These are phyloP conservation scores for Onchidella celtica DNA, from an alignment of 2,888 invertebrate species.

Conservation along the genomic window DNA sequence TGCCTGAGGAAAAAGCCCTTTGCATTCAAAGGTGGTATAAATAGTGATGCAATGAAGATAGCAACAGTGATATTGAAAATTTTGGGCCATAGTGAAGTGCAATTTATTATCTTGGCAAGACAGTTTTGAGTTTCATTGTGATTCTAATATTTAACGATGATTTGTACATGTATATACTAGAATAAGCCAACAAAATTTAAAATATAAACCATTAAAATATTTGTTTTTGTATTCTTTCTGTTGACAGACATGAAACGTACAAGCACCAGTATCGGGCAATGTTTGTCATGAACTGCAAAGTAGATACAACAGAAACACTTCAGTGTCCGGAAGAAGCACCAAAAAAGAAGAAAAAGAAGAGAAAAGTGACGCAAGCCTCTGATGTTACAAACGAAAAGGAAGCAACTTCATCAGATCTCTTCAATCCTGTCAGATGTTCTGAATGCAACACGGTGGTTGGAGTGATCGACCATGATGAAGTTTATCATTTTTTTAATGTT, in stretches of 20 bases:
- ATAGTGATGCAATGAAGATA: too few species aligned
- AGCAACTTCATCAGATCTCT: slow-evolving; percentile 75
- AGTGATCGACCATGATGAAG: slow-evolving; percentile 83
- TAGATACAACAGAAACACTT: slow-evolving; percentile 77
- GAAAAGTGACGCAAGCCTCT: background rate
- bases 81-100: too few species aligned
- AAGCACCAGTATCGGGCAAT: slow-evolving; percentile 84
- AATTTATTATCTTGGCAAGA: too few species aligned
- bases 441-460: slow-evolving; percentile 83
- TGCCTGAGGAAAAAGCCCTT: too few species aligned
- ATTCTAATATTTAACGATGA: too few species aligned
- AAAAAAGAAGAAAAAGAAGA: slow-evolving; percentile 67
- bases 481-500: slow-evolving; percentile 84
- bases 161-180: too few species aligned
- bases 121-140: too few species aligned
- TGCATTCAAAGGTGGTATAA: too few species aligned
- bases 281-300: slow-evolving; percentile 84
- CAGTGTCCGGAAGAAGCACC: slow-evolving; percentile 74
- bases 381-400: background rate
- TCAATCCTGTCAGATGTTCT: slow-evolving; percentile 82
- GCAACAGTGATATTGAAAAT: too few species aligned
- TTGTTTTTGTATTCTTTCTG: slow-evolving; percentile 38
- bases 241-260: slow-evolving; percentile 82
- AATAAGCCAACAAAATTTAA: too few species aligned
- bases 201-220: too few species aligned